phyloP scores from a whole-genome alignment of 2,888 invertebrate species.

The Conops quadrifasciatus region DNA sequence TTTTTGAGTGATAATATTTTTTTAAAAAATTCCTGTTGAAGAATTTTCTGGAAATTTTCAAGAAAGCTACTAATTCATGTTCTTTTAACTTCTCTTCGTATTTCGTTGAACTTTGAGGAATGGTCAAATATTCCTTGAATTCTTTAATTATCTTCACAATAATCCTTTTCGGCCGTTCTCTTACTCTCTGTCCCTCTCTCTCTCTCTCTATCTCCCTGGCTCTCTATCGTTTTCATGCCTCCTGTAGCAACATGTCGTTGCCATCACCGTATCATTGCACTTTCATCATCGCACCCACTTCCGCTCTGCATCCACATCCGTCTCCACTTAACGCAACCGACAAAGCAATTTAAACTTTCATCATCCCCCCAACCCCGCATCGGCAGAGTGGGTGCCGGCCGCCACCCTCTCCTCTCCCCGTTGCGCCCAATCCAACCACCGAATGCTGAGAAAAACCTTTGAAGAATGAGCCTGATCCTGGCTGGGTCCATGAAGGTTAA shows the following conservation, averaged over 20 bases:
- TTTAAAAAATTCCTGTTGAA: too few species aligned
- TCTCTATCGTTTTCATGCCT: too few species aligned
- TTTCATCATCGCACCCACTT: neutral
- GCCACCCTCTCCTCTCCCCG: neutral
- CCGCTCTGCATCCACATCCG: constrained; percentile 13
- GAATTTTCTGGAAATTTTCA: too few species aligned
- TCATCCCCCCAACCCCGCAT: neutral
- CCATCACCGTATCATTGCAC: neutral
- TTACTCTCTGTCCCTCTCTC: neutral
- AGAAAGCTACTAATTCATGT: too few species aligned
- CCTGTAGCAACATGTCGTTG: too few species aligned
- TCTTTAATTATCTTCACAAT: neutral
- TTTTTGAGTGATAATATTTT: too few species aligned
- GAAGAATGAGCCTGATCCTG: constrained; percentile 5
- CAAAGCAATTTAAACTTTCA: constrained; percentile 35
- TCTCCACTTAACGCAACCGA: constrained; percentile 26
- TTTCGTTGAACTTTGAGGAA: too few species aligned
- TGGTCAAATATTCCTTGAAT: too few species aligned
- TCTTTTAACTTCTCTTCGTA: too few species aligned
- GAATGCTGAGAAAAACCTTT: neutral
- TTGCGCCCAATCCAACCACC: too few species aligned
- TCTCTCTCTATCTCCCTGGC: neutral
- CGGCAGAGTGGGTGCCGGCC: too few species aligned
- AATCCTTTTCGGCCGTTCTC: neutral
- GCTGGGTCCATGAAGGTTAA: constrained; percentile 24